Evolutionary conservation across 2,113 vertebrate species (phyloP).

Genomic region (Ochotona curzoniae): DNA sequence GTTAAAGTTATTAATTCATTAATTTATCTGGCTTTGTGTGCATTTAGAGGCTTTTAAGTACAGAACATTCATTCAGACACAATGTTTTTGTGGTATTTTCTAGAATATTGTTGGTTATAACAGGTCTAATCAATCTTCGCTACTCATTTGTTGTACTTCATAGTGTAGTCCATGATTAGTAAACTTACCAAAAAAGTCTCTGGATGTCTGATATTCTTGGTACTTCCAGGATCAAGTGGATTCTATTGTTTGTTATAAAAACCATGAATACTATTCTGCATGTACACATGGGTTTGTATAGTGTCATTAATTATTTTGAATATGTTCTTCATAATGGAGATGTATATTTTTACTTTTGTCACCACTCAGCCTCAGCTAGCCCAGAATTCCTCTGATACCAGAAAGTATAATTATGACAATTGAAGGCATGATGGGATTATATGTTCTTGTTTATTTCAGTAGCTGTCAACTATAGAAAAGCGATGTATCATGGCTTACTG

Average conservation of each 20-base stretch:
- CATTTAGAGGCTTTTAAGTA: background rate
- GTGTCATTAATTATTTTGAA: constrained; percentile 23
- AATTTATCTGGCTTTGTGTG: background rate
- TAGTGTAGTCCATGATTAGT: background rate
- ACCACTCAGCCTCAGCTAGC: background rate
- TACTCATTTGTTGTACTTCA: background rate
- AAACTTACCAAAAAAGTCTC: background rate
- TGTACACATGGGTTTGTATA: background rate
- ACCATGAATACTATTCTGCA: background rate
- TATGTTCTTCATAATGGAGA: background rate
- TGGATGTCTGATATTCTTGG: background rate
- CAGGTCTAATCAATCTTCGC: background rate
- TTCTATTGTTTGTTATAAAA: background rate
- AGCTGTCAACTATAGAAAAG: background rate
- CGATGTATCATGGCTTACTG: background rate
- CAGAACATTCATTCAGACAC: background rate
- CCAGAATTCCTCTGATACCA: background rate
- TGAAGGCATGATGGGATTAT: background rate
- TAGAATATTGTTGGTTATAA: background rate
- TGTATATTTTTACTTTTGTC: background rate
- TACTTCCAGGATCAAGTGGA: background rate
- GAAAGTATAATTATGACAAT: background rate
- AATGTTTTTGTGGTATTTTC: background rate
- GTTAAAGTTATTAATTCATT: background rate
- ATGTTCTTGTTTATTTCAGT: background rate